Percentiles rank a stretch among this genome's conserved stretches.
Evolutionary conservation across 2,888 invertebrate genomes (phyloP).

Genomic region (Creontiades dilutus): DNA sequence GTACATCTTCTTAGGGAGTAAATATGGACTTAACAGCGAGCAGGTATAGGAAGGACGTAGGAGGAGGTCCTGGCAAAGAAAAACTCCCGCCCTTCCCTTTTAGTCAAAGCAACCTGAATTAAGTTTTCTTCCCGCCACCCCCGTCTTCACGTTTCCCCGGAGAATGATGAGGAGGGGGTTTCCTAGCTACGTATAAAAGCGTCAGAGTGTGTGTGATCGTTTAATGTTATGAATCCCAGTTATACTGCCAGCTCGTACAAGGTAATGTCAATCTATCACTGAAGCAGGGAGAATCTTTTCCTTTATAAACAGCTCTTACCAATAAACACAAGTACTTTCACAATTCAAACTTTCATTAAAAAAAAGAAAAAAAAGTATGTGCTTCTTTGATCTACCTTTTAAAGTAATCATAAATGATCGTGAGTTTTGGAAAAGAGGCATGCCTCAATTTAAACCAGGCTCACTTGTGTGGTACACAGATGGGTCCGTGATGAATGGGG

Average conservation of each 20-base stretch:
- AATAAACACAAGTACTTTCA: no score
- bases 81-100: constrained; percentile 11
- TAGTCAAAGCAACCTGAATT: constrained; percentile 52
- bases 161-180: neutral
- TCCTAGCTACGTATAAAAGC: neutral
- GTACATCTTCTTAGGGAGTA: constrained; percentile 68
- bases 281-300: no score
- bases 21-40: constrained; percentile 63
- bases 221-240: constrained; percentile 5
- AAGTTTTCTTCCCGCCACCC: constrained; percentile 9
- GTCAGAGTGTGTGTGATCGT: neutral
- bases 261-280: no score
- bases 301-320: no score
- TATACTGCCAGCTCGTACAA: neutral
- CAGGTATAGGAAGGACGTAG: constrained; percentile 11
- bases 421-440: no score
- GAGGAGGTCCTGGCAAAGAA: constrained; percentile 29
- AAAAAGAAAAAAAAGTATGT: no score
- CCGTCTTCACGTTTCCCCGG: neutral
- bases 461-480: no score
- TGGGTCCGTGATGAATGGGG: no score
- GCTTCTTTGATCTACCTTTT: no score
- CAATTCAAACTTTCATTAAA: no score
- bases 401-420: no score
- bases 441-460: no score